Conservation (phyloP, 1,140 invertebrate genomes). For the Eumeta japonica region DNA sequence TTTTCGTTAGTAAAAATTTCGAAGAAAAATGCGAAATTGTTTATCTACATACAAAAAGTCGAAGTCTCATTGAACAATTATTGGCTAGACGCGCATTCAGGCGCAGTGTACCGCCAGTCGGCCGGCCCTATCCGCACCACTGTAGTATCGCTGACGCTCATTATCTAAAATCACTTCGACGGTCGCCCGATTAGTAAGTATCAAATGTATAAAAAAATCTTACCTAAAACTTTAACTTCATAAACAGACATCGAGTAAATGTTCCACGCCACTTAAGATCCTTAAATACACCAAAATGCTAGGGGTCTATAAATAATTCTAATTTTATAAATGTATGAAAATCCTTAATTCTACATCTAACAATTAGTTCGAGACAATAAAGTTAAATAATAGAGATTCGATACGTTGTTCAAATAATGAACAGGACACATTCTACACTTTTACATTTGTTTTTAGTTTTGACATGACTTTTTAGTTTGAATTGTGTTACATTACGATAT, state of each 20-base stretch:
- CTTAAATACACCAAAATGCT: slow-evolving; percentile 43
- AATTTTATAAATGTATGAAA: slow-evolving; percentile 50
- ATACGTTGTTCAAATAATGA: no score
- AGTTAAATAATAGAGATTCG: no score
- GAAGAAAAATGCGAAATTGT: slow-evolving; percentile 44
- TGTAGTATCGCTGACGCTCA: slow-evolving; percentile 40
- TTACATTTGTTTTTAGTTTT: no score
- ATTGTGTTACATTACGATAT: no score
- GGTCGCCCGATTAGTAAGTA: no score
- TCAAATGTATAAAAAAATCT: slow-evolving; percentile 57
- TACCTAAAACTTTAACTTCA: slow-evolving; percentile 40
- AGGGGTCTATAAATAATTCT: slow-evolving; percentile 50
- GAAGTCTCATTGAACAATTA: slow-evolving; percentile 48
- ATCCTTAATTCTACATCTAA: slow-evolving; percentile 46
- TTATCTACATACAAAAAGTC: slow-evolving; percentile 48
- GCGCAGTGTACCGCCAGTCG: slow-evolving; percentile 4
- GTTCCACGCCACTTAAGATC: slow-evolving; percentile 46
- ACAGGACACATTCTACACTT: no score
- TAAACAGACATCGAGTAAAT: slow-evolving; percentile 49
- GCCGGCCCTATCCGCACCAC: slow-evolving; percentile 50
- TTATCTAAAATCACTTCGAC: slow-evolving; percentile 27
- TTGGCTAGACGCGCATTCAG: slow-evolving; percentile 18
- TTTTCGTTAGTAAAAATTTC: no score
- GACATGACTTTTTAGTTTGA: no score
- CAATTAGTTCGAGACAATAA: no score